These are phyloP conservation scores for Copidosoma aretas DNA, from an alignment of 2,888 invertebrate genomes.

Conservation along the genomic window DNA sequence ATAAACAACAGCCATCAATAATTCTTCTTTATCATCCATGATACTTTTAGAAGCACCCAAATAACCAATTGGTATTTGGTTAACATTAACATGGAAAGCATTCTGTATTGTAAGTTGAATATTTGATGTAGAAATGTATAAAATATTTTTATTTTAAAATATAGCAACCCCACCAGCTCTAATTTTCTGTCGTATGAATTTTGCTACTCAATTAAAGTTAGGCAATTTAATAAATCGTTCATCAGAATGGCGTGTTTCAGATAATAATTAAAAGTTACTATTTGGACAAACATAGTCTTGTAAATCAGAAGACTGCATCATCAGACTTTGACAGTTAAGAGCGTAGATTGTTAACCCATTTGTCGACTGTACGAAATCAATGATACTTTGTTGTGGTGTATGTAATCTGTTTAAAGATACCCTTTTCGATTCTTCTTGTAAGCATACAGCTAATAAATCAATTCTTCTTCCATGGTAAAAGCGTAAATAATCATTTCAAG, in stretches of 20 bases:
- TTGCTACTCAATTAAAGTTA: too few species aligned
- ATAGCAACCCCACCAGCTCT: too few species aligned
- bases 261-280: slow-evolving; percentile 18
- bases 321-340: slow-evolving; percentile 29
- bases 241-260: slow-evolving; percentile 20
- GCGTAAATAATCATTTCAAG: slow-evolving; percentile 9
- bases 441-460: slow-evolving; percentile 4
- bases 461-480: slow-evolving; percentile 13
- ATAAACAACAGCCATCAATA: neutral
- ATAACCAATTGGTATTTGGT: too few species aligned
- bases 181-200: too few species aligned
- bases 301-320: slow-evolving; percentile 16
- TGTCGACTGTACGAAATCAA: neutral
- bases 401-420: slow-evolving; percentile 8
- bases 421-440: slow-evolving; percentile 18
- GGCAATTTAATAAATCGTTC: too few species aligned
- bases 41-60: too few species aligned
- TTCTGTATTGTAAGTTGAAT: too few species aligned
- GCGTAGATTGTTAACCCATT: slow-evolving; percentile 8
- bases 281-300: slow-evolving; percentile 3
- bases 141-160: too few species aligned
- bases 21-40: neutral
- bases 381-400: slow-evolving; percentile 6
- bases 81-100: too few species aligned
- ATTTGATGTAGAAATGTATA: too few species aligned